Percentiles rank a stretch among this genome's conserved stretches.
Conservation (phyloP, 2,888 invertebrate genomes). For the Diloba caeruleocephala region DNA sequence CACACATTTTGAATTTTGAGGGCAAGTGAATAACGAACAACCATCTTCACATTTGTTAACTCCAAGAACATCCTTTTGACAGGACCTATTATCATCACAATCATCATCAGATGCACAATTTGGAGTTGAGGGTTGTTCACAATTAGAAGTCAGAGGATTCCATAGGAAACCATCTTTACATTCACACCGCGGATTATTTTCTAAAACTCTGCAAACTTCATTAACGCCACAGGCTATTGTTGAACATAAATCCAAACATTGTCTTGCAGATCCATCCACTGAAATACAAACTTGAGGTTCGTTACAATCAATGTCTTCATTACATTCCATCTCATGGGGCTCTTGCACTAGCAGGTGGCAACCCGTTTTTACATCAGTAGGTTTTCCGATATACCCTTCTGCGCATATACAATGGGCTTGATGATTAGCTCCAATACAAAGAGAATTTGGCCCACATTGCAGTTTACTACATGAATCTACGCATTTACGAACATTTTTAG, state of each 20-base stretch:
- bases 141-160: constrained; percentile 94
- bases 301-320: constrained; percentile 92
- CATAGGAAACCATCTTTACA: constrained; percentile 94
- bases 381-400: constrained; percentile 94
- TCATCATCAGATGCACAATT: constrained; percentile 93
- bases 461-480: constrained; percentile 96
- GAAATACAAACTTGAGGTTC: constrained; percentile 92
- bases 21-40: constrained; percentile 95
- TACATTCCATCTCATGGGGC: constrained; percentile 90
- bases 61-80: constrained; percentile 95
- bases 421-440: constrained; percentile 95
- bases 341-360: constrained; percentile 92
- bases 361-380: constrained; percentile 93
- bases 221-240: constrained; percentile 95
- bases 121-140: constrained; percentile 96
- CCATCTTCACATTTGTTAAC: constrained; percentile 94
- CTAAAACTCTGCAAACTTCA: constrained; percentile 93
- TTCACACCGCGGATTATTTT: constrained; percentile 93
- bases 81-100: constrained; percentile 92
- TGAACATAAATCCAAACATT: constrained; percentile 94
- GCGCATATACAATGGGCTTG: constrained; percentile 95
- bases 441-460: constrained; percentile 96
- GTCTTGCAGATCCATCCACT: constrained; percentile 90
- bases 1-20: constrained; percentile 94
- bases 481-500: constrained; percentile 94